Evolutionary conservation across 2,888 invertebrate species (phyloP), one percentile per base, ranked within the genome.

Genomic region (Drosophila meridiana): DNA sequence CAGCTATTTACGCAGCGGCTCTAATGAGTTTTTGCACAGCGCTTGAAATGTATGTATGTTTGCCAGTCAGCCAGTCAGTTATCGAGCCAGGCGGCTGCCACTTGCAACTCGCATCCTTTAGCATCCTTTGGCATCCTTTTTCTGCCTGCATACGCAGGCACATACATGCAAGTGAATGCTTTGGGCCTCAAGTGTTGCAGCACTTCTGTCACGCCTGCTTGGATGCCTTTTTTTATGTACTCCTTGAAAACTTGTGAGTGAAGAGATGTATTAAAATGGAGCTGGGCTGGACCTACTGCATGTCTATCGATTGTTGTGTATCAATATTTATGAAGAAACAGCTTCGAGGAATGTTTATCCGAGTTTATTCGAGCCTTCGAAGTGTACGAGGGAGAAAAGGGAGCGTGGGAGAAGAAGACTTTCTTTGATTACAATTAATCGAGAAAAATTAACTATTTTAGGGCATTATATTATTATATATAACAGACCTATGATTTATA

Each of bases 21-120:
- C 90, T 86, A 90, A 86, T 86, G 85, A 86, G 85, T 88, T 86
- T 85, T 88, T 42, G 30, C 70, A 59, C 80, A 73, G 77, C 71
- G 69, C 68, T 89, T 79, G 45, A 77, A 85, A 82, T 82, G 86
- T 69, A 84, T 89, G 80, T 90, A 40, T 40, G 40, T 40, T n/a
- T 40, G 7, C 40, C 14, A 40, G 40, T 14, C 85, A n/a, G 9
- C 30, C 48, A 50, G 50, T 28, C 32, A 32, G n/a, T 11, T n/a
- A 7, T 14, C 26, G 13, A 28, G 32, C 5, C 50, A 20, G 20
- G 34, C 42, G 43, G 40, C 43, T 58, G 50, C 56, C 72, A 75
- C 71, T 63, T 64, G 63, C 65, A 55, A 58, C 67, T 57, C 45
- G 45, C 36, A 69, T 57, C 52, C 59, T 47, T 28, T 56, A 4